Percentiles rank a stretch among this genome's conserved stretches.
These are phyloP conservation scores for Halictus rubicundus DNA, from an alignment of 1,140 invertebrate species.

Conservation along the genomic window DNA sequence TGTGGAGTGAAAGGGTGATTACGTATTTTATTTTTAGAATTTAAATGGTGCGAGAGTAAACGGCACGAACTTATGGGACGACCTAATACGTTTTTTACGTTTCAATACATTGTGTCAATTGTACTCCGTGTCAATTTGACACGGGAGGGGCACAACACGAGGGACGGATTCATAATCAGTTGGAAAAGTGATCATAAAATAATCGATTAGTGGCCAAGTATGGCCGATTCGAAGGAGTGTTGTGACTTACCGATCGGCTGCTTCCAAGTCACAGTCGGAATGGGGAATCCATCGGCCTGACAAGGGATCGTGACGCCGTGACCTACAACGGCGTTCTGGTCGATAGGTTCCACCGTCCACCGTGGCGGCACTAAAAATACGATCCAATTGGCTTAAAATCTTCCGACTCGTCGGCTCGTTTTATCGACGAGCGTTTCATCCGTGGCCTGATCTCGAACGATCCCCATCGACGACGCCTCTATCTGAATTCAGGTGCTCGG, in stretches of 20 bases:
- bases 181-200: no score
- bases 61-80: no score
- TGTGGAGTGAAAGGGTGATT: no score
- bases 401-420: slow-evolving; percentile 20
- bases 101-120: no score
- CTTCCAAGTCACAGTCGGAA: slow-evolving; percentile 93
- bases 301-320: slow-evolving; percentile 94
- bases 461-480: slow-evolving; percentile 39
- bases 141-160: no score
- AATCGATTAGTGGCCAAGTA: no score
- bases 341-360: slow-evolving; percentile 93
- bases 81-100: no score
- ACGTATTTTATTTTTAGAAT: no score
- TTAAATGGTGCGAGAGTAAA: no score
- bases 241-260: slow-evolving; percentile 87
- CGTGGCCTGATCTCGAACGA: slow-evolving; percentile 7
- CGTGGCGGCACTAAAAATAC: slow-evolving; percentile 90
- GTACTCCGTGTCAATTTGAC: no score
- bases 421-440: slow-evolving; percentile 36
- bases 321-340: slow-evolving; percentile 91
- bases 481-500: neutral
- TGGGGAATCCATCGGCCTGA: slow-evolving; percentile 93
- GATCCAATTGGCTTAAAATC: slow-evolving; percentile 66
- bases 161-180: no score
- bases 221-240: slow-evolving; percentile 17